Conservation (phyloP, 2,888 invertebrate genomes). For the Bembecia ichneumoniformis region DNA sequence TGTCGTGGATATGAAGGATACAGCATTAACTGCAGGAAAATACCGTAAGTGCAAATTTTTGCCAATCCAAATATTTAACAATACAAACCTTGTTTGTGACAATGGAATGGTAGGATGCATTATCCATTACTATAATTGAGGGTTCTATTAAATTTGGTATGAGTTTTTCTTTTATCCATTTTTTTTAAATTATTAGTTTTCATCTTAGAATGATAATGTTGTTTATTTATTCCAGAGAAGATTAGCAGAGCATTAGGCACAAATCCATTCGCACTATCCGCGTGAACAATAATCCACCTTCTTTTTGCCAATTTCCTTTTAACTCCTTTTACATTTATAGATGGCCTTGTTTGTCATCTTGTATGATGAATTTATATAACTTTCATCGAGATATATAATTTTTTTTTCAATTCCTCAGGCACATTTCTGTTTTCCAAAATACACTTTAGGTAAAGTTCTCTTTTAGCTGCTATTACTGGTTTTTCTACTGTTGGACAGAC, state of each 20-base stretch:
- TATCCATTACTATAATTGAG: constrained; percentile 8
- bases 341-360: constrained; percentile 1
- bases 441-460: constrained; percentile 8
- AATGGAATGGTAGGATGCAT: constrained; percentile 5
- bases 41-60: no score
- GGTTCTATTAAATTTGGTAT: constrained; percentile 8
- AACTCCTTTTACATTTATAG: constrained; percentile 7
- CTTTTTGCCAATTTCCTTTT: constrained; percentile 8
- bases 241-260: constrained; percentile 7
- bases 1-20: no score
- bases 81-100: constrained; percentile 2
- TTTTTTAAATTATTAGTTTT: constrained; percentile 10
- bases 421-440: constrained; percentile 9
- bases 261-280: constrained; percentile 7
- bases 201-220: constrained; percentile 13
- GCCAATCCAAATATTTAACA: no score
- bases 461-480: constrained; percentile 10
- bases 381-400: constrained; percentile 13
- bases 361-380: constrained; percentile 2
- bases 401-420: constrained; percentile 6
- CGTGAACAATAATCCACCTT: constrained; percentile 5
- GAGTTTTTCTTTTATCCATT: constrained; percentile 10
- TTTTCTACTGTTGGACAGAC: constrained; percentile 9
- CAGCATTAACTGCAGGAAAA: no score
- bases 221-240: constrained; percentile 8